These are phyloP conservation scores for Chrysaora quinquecirrha DNA, from an alignment of 30 jellyfish, hydroid and myxozoan genomes.

Conservation along the genomic window DNA sequence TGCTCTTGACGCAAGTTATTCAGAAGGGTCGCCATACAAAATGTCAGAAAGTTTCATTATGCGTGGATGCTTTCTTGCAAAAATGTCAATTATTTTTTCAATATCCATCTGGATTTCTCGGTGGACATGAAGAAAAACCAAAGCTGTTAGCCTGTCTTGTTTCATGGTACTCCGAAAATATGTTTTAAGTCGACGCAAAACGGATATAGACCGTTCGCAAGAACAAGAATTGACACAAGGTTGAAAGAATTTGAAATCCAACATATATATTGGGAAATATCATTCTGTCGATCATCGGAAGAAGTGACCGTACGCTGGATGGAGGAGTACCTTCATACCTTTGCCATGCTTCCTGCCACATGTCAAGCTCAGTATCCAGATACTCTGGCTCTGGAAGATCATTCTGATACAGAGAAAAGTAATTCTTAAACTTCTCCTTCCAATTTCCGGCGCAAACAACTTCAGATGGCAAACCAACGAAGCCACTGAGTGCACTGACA, in stretches of 20 bases:
- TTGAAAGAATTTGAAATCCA: conserved; percentile 53
- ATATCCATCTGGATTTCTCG: background rate
- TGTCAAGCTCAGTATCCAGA: conserved; percentile 25
- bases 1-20: too few relatives aligned
- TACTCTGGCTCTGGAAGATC: conserved; percentile 63
- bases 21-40: background rate
- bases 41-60: background rate
- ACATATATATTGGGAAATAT: conserved; percentile 60
- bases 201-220: conserved; percentile 67
- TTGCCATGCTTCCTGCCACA: conserved; percentile 53
- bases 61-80: background rate
- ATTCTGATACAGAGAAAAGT: conserved; percentile 3
- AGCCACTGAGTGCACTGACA: conserved; percentile 23
- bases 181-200: conserved; percentile 55
- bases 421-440: conserved; percentile 16
- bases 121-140: conserved; percentile 4
- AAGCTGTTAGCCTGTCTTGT: conserved; percentile 30
- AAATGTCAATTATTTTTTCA: background rate
- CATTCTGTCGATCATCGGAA: conserved; percentile 24
- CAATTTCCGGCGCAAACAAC: conserved; percentile 2
- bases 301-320: conserved; percentile 24
- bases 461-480: conserved; percentile 23
- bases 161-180: conserved; percentile 53
- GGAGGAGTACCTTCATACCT: conserved; percentile 13
- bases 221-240: conserved; percentile 71